Evolutionary conservation across 2,797 vertebrate genomes (phyloP), one percentile per base, ranked within the genome.

Genomic region (Cynopterus sphinx): DNA sequence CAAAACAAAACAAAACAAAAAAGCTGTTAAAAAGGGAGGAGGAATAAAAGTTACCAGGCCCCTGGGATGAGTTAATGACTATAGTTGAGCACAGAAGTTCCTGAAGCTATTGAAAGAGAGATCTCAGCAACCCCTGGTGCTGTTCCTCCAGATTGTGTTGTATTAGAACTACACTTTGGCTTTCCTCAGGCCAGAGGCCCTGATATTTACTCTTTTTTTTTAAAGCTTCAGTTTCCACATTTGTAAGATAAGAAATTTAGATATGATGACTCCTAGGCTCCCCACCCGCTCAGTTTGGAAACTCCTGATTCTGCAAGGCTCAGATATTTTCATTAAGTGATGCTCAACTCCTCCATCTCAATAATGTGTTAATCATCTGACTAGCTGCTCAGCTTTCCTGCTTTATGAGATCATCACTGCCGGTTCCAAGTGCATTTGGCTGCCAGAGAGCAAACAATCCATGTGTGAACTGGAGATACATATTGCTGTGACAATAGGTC

Each of bases 391-490:
- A 86, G 90, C 89, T 96, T 94, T 87, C 90, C 90, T 91, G 94
- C 95, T 91, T 74, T 53, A 55, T 95, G 96, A 97, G 91, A 49
- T 97, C 96, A 96, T 57, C 94, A 26, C 68, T 53, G 92, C 94
- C 92, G 46, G 91, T 79, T 86, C 93, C 92, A 94, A 96, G 87
- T 94, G 70, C 83, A 9, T 71, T 87, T 96, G 89, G 91, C 89
- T 96, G 91, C 92, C 92, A 95, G 88, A 87, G 74, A 95, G 77
- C 95, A 97, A 97, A 94, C 89, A 73, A 90, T 87, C 91, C 46
- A 16, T 43, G 73, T 75, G 65, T 92, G 94, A 96, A 86, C 41
- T 57, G 33, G 91, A 71, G 74, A 61, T 71, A n/a, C 51, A 36
- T 63, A 70, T 73, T 3, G 28, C 82, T 87, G 74, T 84, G 95